Evolutionary conservation across 2,113 vertebrate species (phyloP), one percentile per base, ranked within the genome.

Genomic region (Protomyctophum bolini): DNA sequence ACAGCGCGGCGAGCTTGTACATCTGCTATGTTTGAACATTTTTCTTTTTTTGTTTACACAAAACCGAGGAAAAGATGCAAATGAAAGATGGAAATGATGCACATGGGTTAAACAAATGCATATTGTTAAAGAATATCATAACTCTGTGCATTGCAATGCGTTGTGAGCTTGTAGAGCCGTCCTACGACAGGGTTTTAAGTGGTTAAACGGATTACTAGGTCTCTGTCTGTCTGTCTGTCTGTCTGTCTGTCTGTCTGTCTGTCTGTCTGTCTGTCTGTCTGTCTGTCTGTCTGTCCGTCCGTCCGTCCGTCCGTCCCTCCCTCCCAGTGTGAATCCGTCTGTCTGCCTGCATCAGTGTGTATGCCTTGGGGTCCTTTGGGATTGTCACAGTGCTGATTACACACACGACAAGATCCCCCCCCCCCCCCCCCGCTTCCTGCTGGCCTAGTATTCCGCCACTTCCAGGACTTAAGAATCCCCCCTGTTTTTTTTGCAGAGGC

Each of bases 301-400:
- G 33, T 41, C 33, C 4, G 33, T 33, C 33, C 4, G 33, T 33
- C 2, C 4, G 33, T 33, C 33, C 4, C 33, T 33, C 3, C 4
- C 33, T 50, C 21, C 21, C 21, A 1, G 21, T 21, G 21, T 21
- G 21, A 21, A 46, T 61, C 28, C 48, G 61, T 49, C 63, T 63
- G 64, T 55, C 2, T 8, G 51, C 54, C 29, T 12, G 55, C 33
- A 21, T 21, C 21, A 21, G 21, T 21, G 21, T 21, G 21, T 76
- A 74, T 80, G 81, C 83, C 78, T 68, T 68, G 58, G 33, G 84
- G 84, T 84, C 83, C 87, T 83, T 72, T 72, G 83, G 87, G 87
- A 88, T 87, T 87, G 86, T 92, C 85, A 89, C 87, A 91, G 87
- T 92, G 86, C 91, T 92, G 89, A 92, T 90, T 88, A 89, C 89